Evolutionary conservation across 2,797 vertebrate genomes (phyloP).

Genomic region (Crocidura indochinensis): DNA sequence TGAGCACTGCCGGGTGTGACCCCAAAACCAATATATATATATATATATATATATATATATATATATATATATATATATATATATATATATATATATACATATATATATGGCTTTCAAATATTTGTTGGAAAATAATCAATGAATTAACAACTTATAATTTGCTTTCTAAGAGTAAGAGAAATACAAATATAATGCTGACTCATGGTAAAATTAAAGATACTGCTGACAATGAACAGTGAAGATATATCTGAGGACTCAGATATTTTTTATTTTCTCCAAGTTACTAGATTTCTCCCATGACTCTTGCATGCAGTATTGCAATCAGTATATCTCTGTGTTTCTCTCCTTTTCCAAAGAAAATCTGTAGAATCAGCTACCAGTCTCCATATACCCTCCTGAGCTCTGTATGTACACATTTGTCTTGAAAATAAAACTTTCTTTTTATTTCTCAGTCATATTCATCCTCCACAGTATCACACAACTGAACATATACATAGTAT

Average conservation of each 20-base stretch:
- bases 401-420: no score
- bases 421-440: not conserved
- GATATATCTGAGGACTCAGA: not conserved
- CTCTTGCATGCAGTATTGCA: not conserved
- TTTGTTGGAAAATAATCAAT: not conserved
- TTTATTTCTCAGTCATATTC: not conserved
- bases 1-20: no score
- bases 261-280: not conserved
- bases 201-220: not conserved
- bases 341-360: not conserved
- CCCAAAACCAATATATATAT: no score
- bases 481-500: not conserved
- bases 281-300: rapidly evolving
- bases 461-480: not conserved
- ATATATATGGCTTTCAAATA: not conserved
- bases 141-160: not conserved
- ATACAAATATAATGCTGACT: not conserved
- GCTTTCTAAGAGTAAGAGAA: not conserved
- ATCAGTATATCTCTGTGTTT: not conserved
- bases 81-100: no score
- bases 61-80: no score
- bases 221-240: not conserved
- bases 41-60: no score
- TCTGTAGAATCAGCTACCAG: not conserved
- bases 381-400: not conserved